Base-by-base conservation (phyloP, 2,888 invertebrate species). In the Ochlodes sylvanus region DNA sequence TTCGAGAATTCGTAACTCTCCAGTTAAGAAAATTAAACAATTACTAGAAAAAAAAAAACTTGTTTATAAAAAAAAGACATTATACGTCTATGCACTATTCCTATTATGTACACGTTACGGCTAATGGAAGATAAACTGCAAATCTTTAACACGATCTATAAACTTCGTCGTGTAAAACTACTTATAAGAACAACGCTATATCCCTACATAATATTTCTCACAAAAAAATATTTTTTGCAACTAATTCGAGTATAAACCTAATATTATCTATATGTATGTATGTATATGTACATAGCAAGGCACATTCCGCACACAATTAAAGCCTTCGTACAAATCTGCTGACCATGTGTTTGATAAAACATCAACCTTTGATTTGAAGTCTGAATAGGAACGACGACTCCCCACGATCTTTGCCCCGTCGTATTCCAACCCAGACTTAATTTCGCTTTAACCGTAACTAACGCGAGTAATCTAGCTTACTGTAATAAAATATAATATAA, bases 61-160 rank as follows among this genome's bases (percentile, higher is more conserved):
- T 82, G 83, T 81, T 76, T 78, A 81, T 79, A 86, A 87, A 90
- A 87, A 90, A 88, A 87, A 84, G 86, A 84, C 85, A 84, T 80
- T 80, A 78, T 86, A 90, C 81, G 87, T 83, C 90, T 92, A 92
- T 79, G 78, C 80, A 84, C 86, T 89, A 87, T 83, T 80, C 77
- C 85, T 89, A 89, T 83, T 90, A 92, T 92, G 83, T 92, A 92
- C 91, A 92, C 81, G 85, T 85, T 86, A 88, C 81, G 79, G 74
- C 91, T 93, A 93, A 83, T 92, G 93, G 93, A 93, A 93, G 93
- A 93, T 92, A 92, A 92, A 92, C 92, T 92, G 91, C 91, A 85
- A 91, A 91, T 86, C 92, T 92, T 92, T 92, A 92, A 92, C 92
- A 90, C 88, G 90, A 89, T 89, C 86, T 87, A 82, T 83, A 85